A percentile compares a stretch with the other conserved stretches of the same genome.
Conservation (phyloP, 1,140 invertebrate genomes). For the Drosophila jambulina region DNA sequence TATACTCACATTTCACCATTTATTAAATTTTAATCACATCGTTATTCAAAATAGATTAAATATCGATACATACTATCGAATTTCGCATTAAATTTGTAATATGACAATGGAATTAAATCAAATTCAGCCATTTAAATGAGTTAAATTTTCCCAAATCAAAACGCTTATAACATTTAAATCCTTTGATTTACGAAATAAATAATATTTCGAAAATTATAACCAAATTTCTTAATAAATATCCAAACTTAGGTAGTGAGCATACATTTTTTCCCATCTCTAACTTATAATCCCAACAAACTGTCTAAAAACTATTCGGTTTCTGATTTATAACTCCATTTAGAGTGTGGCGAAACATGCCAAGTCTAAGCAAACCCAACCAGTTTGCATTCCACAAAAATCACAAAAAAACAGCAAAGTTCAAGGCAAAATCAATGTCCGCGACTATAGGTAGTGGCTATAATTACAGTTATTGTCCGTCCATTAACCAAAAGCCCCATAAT, state of each 20-base stretch:
- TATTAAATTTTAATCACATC: too few species aligned
- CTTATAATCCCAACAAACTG: too few species aligned
- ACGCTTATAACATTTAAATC: accelerated
- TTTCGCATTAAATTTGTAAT: too few species aligned
- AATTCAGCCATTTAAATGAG: too few species aligned
- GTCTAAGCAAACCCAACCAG: conserved; percentile 12
- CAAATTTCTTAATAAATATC: not conserved
- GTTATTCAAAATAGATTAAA: too few species aligned
- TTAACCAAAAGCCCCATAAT: conserved; percentile 49
- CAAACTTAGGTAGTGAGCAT: accelerated
- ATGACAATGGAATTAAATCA: too few species aligned
- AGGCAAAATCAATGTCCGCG: conserved; percentile 25
- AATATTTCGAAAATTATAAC: not conserved
- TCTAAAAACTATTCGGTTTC: conserved; percentile 20
- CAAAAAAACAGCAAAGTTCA: conserved; percentile 27
- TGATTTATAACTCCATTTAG: conserved; percentile 30
- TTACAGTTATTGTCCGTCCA: conserved; percentile 52
- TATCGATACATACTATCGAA: too few species aligned
- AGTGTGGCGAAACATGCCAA: not conserved
- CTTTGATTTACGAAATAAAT: not conserved
- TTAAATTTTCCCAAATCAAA: too few species aligned
- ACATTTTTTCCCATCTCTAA: not conserved
- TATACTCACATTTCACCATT: too few species aligned
- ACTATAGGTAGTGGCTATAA: conserved; percentile 35
- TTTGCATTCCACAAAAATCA: conserved; percentile 1